Percentiles rank a stretch among this genome's conserved stretches.
phyloP scores from a whole-genome alignment of 2,113 vertebrate species.

The Tetrao urogallus region DNA sequence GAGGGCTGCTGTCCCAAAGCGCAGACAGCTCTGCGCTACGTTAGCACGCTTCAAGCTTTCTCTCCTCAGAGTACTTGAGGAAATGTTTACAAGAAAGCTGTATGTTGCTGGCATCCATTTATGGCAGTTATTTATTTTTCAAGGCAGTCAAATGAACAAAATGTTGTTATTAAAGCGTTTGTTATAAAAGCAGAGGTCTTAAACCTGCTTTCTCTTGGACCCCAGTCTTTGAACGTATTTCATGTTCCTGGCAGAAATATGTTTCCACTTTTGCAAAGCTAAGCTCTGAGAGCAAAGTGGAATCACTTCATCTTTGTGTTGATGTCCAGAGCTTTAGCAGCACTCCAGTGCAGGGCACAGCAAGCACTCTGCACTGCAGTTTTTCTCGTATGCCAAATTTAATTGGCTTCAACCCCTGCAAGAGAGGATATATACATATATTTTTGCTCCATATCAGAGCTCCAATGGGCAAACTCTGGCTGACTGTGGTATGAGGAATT shows the following conservation, averaged over 20 bases:
- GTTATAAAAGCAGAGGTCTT: slow-evolving; percentile 12
- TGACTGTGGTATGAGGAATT: not conserved
- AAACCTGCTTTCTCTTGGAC: slow-evolving; percentile 13
- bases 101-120: not conserved
- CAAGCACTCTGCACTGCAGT: not conserved
- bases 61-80: not conserved
- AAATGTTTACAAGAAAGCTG: not conserved
- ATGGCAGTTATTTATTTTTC: not conserved
- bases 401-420: not conserved
- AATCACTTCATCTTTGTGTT: not conserved
- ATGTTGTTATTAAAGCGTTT: not conserved
- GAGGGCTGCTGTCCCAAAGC: not conserved
- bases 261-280: slow-evolving; percentile 36
- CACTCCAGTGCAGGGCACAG: not conserved
- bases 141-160: not conserved
- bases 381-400: not conserved
- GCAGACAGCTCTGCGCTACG: not conserved
- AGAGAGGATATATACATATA: not conserved
- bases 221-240: slow-evolving; percentile 4
- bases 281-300: not conserved
- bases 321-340: slow-evolving; percentile 19
- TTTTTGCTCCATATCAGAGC: not conserved
- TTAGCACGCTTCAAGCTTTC: not conserved
- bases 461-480: not conserved
- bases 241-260: not conserved